Base-by-base conservation (phyloP, 2,888 invertebrate species). In the Philhelius pedissequus region DNA sequence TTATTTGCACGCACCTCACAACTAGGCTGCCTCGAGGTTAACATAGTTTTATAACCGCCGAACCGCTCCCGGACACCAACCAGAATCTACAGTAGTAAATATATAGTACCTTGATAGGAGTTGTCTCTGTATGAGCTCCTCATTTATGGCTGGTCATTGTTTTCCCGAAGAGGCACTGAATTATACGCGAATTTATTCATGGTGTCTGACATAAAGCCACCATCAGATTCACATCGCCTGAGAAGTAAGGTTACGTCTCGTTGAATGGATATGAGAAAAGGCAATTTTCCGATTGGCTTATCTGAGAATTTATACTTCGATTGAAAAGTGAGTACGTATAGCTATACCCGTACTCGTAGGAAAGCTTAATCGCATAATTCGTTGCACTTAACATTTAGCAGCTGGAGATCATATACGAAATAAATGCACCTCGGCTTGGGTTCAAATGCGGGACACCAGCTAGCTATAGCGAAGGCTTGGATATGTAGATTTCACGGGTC, bases 1-100 rank as follows among this genome's bases (percentile, higher is more conserved):
- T 79, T 83, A 83, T 83, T 70, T 70, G 64, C 83, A 83, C 83
- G 83, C 83, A 83, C 79, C 79, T 83, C 74, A 64, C 64, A 83
- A 79, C 74, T 79, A 30, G 60, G 35, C 27, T 54, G 35, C 30
- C 45, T 66, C 43, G 43, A 58, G 50, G 60, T 50, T 64, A 69
- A 48, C 48, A 48, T 25, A 0, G 22, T 5, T 48, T 25, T 48
- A 45, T 38, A 25, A n/a, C n/a, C n/a, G n/a, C 15, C 6, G 4
- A 54, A 60, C 9, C 60, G 64, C 66, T 40, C 50, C 58, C 22
- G 45, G 38, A 62, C 69, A 58, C 64, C 75, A 58, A n/a, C n/a
- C n/a, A n/a, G n/a, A n/a, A n/a, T n/a, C n/a, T n/a, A n/a, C n/a
- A n/a, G n/a, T n/a, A n/a, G n/a, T n/a, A n/a, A n/a, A n/a, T n/a